A percentile compares a stretch with the other conserved stretches of the same genome.
phyloP scores from a whole-genome alignment of 2,888 invertebrate genomes.

The Polylopha cassiicola region DNA sequence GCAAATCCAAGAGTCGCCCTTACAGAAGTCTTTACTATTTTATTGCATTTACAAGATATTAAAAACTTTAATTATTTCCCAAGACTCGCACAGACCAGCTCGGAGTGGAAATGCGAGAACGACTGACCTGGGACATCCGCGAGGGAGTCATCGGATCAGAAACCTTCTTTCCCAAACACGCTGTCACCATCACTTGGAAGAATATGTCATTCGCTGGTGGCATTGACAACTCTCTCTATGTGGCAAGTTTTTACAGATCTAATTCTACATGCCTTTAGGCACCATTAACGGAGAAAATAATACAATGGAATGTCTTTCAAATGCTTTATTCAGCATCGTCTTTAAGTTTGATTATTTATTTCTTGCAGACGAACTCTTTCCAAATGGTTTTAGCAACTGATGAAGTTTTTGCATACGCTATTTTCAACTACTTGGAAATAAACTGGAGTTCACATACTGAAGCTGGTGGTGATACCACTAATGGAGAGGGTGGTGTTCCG shows the following conservation, averaged over 20 bases:
- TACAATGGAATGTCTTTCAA: too few relatives aligned
- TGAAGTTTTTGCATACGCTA: conserved; percentile 95
- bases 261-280: too few relatives aligned
- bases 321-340: too few relatives aligned
- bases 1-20: too few relatives aligned
- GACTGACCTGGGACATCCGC: conserved; percentile 91
- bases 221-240: conserved; percentile 85
- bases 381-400: conserved; percentile 96
- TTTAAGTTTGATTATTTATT: conserved; percentile 8
- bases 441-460: conserved; percentile 95
- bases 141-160: conserved; percentile 94
- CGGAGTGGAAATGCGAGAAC: conserved; percentile 90
- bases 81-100: conserved; percentile 86
- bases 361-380: conserved; percentile 92
- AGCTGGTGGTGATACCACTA: conserved; percentile 91
- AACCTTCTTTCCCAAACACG: conserved; percentile 93
- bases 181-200: conserved; percentile 95
- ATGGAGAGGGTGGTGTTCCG: conserved; percentile 90
- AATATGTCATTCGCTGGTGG: conserved; percentile 96
- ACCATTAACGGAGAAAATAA: too few relatives aligned
- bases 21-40: not conserved
- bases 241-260: conserved; percentile 73
- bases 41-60: not conserved
- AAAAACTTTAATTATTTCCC: conserved; percentile 24
- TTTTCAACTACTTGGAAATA: conserved; percentile 95